A percentile compares a stretch with the other conserved stretches of the same genome.
These are phyloP conservation scores for Turritopsis rubra DNA, from an alignment of 30 jellyfish, hydroid and myxozoan genomes.

Conservation along the genomic window DNA sequence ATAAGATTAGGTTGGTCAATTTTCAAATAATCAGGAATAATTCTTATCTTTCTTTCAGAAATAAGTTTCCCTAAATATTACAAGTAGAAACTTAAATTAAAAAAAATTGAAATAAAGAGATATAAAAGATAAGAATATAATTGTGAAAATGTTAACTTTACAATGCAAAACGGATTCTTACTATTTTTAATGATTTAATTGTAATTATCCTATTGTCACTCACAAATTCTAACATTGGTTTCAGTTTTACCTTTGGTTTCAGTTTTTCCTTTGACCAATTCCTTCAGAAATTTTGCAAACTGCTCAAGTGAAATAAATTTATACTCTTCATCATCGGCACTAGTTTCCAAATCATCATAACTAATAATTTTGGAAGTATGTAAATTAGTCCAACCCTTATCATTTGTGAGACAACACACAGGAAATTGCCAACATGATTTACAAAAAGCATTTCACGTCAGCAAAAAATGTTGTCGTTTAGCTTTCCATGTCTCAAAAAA, in stretches of 20 bases:
- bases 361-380: not conserved
- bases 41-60: not conserved
- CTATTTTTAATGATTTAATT: too few relatives aligned
- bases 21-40: slow-evolving; percentile 6
- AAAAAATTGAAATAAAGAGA: too few relatives aligned
- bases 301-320: not conserved
- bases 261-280: not conserved
- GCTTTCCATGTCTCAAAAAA: too few relatives aligned
- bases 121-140: too few relatives aligned
- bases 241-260: not conserved
- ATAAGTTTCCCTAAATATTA: too few relatives aligned
- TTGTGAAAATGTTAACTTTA: too few relatives aligned
- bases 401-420: too few relatives aligned
- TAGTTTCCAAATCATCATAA: not conserved
- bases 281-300: not conserved
- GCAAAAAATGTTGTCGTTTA: too few relatives aligned
- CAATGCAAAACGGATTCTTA: too few relatives aligned
- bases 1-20: slow-evolving; percentile 8
- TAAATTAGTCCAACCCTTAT: too few relatives aligned
- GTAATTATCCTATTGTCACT: too few relatives aligned
- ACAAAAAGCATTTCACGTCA: not conserved
- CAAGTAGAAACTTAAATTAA: not conserved
- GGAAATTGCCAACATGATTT: not conserved
- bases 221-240: too few relatives aligned
- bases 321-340: not conserved